Percentiles rank a stretch among this genome's conserved stretches.
Conservation (phyloP, 1,140 invertebrate genomes). For the Drosophila pseudoobscura region DNA sequence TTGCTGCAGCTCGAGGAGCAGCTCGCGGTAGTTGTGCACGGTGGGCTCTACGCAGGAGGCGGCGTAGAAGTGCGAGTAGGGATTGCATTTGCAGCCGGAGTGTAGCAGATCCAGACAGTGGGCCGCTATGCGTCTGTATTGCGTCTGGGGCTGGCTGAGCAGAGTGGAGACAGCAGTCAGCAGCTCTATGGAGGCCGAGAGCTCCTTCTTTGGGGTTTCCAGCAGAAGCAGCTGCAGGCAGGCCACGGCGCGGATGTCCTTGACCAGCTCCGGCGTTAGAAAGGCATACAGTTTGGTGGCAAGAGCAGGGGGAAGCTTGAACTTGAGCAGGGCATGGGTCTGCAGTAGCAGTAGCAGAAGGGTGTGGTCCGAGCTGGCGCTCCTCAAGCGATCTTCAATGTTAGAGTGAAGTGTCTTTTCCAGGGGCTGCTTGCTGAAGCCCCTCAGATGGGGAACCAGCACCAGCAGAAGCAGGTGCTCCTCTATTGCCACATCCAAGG, state of each 20-base stretch:
- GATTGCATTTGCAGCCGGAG: constrained; percentile 32
- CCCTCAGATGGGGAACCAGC: constrained; percentile 63
- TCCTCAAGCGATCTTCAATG: constrained; percentile 27
- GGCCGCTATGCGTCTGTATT: constrained; percentile 57
- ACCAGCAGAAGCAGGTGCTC: constrained; percentile 51
- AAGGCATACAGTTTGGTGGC: constrained; percentile 2
- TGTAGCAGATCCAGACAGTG: constrained; percentile 61
- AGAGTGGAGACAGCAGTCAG: constrained; percentile 22
- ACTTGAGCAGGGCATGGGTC: constrained; percentile 58
- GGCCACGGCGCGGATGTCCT: constrained; percentile 49
- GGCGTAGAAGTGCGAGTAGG: constrained; percentile 87
- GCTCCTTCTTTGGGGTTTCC: constrained; percentile 10
- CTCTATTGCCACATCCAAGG: constrained; percentile 35
- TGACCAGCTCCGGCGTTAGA: constrained; percentile 15
- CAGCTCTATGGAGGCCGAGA: constrained; percentile 2
- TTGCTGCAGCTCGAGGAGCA: constrained; percentile 89
- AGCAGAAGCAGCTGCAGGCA: constrained; percentile 53
- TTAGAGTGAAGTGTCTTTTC: constrained; percentile 28
- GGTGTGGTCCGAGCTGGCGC: constrained; percentile 14
- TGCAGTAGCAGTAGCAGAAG: constrained; percentile 60
- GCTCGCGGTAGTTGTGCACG: constrained; percentile 91
- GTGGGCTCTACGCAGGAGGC: constrained; percentile 88
- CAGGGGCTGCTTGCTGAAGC: constrained; percentile 49
- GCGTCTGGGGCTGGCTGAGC: constrained; percentile 40
- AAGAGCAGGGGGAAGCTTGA: constrained; percentile 28